Conservation (phyloP, 2,888 invertebrate species). For the Callyntrura guangdongensis region DNA sequence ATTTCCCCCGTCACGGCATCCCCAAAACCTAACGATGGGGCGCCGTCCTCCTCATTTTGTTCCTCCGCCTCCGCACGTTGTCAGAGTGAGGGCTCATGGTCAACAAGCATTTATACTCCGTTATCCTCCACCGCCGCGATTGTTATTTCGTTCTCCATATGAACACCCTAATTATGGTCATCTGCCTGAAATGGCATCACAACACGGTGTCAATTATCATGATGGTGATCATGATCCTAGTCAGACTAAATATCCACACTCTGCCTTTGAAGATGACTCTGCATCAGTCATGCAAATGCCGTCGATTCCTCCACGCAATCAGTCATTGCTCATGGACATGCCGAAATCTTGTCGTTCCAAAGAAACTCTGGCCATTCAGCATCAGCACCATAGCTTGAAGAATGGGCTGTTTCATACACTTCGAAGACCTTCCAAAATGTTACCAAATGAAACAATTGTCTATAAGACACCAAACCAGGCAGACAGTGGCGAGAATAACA, state of each 20-base stretch:
- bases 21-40: slow-evolving; percentile 34
- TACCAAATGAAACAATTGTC: slow-evolving; percentile 13
- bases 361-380: slow-evolving; percentile 1
- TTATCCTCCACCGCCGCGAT: slow-evolving; percentile 68
- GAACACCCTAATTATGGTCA: slow-evolving; percentile 57
- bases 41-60: slow-evolving; percentile 31
- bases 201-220: slow-evolving; percentile 19
- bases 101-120: slow-evolving; percentile 64
- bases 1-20: slow-evolving; percentile 71
- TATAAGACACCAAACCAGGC: neutral
- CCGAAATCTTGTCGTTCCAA: neutral
- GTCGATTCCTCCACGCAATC: slow-evolving; percentile 58
- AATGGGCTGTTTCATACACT: slow-evolving; percentile 37
- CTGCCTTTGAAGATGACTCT: neutral
- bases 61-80: slow-evolving; percentile 51
- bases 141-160: slow-evolving; percentile 70
- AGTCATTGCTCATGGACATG: slow-evolving; percentile 57
- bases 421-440: slow-evolving; percentile 30
- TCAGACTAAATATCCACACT: slow-evolving; percentile 18
- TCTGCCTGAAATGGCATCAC: slow-evolving; percentile 38
- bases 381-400: slow-evolving; percentile 17
- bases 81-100: slow-evolving; percentile 18
- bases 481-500: neutral
- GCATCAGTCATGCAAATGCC: slow-evolving; percentile 50
- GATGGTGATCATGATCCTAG: slow-evolving; percentile 53